Conservation (phyloP, 2,797 vertebrate species). For the Schizopygopsis malacanthus region DNA sequence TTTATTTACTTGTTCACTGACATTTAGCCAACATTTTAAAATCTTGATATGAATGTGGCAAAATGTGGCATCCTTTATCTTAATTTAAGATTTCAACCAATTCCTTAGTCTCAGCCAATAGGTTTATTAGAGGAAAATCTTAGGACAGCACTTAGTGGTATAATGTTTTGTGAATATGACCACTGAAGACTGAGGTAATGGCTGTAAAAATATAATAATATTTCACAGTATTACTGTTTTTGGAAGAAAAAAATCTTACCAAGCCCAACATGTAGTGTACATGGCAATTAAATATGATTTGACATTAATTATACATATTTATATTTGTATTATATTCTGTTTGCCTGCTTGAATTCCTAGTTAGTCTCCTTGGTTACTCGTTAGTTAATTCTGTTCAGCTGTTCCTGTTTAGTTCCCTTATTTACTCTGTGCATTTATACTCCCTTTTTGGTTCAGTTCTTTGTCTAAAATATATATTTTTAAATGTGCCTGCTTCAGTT, state of each 20-base stretch:
- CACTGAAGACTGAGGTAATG: neutral
- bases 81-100: no score
- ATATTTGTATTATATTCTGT: neutral
- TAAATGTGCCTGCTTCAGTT: neutral
- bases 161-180: neutral
- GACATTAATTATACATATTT: neutral
- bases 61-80: no score
- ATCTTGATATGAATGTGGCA: no score
- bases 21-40: no score
- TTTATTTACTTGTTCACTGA: neutral
- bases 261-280: neutral
- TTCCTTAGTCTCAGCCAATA: no score
- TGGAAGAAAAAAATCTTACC: neutral
- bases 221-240: neutral
- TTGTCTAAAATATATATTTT: neutral
- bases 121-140: neutral
- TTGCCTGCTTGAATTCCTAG: no score
- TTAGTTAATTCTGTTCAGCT: neutral
- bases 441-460: neutral
- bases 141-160: neutral
- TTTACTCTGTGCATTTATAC: neutral
- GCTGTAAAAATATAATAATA: neutral
- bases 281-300: neutral
- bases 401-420: neutral
- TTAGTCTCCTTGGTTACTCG: neutral